Evolutionary conservation across 2,888 invertebrate species (phyloP).

Genomic region (Amphipoea lucens): DNA sequence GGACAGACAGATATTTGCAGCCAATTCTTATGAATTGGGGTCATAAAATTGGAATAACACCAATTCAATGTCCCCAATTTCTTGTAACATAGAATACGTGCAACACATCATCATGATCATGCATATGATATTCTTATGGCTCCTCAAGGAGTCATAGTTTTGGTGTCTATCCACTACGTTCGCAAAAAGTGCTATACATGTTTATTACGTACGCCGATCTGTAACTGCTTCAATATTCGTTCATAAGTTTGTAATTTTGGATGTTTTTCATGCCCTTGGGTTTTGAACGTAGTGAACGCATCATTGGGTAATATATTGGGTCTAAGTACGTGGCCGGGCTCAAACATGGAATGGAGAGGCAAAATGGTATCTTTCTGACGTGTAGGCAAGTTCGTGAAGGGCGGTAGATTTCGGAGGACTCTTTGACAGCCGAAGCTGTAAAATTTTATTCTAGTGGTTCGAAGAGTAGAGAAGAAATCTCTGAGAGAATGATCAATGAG

Average conservation of each 20-base stretch:
- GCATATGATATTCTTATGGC: constrained; percentile 35
- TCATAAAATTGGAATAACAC: constrained; percentile 27
- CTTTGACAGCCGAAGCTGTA: not conserved
- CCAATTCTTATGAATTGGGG: constrained; percentile 30
- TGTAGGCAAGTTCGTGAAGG: not conserved
- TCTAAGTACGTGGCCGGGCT: constrained; percentile 12
- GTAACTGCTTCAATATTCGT: not conserved
- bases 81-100: constrained; percentile 37
- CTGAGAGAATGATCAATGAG: not conserved
- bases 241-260: constrained; percentile 3
- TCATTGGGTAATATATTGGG: not conserved
- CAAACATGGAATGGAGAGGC: not conserved
- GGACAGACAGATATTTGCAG: constrained; percentile 44
- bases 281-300: constrained; percentile 43
- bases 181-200: not conserved
- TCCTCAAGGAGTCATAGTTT: not conserved
- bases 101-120: constrained; percentile 44
- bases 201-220: too few species aligned
- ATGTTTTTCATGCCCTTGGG: not conserved
- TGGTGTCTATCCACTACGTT: constrained; percentile 43
- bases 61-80: constrained; percentile 39
- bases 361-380: not conserved
- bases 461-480: not conserved
- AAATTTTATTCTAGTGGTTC: not conserved
- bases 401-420: not conserved